These are phyloP conservation scores for Mormyrus lacerda DNA, from an alignment of 2,113 vertebrate genomes.

Conservation along the genomic window DNA sequence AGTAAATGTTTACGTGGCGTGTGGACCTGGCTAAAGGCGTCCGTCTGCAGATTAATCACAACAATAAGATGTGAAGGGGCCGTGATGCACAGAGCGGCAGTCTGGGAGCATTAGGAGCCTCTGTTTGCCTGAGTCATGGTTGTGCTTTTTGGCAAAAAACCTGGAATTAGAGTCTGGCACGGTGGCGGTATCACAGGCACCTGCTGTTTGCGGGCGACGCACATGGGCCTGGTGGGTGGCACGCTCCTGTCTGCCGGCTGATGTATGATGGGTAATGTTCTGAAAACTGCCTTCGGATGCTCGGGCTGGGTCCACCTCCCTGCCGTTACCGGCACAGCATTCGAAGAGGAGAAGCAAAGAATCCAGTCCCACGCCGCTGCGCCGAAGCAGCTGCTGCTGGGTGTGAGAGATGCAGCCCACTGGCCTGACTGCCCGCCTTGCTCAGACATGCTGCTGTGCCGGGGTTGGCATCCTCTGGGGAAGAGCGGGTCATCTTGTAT, in stretches of 20 bases:
- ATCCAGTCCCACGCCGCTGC: not conserved
- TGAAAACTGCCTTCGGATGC: not conserved
- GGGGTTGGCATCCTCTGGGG: not conserved
- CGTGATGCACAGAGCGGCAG: not conserved
- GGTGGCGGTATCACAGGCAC: constrained; percentile 6
- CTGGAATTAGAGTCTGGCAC: constrained; percentile 19
- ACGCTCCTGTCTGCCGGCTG: not conserved
- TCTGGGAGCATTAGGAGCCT: not conserved
- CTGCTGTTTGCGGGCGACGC: not conserved
- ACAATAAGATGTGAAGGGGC: not conserved
- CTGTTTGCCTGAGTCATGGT: constrained; percentile 23
- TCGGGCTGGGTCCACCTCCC: not conserved
- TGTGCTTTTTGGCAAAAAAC: constrained; percentile 27
- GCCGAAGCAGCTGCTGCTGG: not conserved
- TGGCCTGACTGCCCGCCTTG: not conserved
- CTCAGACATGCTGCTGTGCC: not conserved
- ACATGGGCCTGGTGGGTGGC: not conserved
- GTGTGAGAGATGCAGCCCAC: not conserved
- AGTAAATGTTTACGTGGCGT: not conserved
- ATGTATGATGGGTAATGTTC: constrained; percentile 2
- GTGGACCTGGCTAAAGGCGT: not conserved
- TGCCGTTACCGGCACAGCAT: not conserved
- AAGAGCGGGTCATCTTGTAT: not conserved
- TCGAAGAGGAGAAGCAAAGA: not conserved
- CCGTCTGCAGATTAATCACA: not conserved